A percentile compares a stretch with the other conserved stretches of the same genome.
These are phyloP conservation scores for Hyperopisus bebe DNA, from an alignment of 2,113 vertebrate species.

Conservation along the genomic window DNA sequence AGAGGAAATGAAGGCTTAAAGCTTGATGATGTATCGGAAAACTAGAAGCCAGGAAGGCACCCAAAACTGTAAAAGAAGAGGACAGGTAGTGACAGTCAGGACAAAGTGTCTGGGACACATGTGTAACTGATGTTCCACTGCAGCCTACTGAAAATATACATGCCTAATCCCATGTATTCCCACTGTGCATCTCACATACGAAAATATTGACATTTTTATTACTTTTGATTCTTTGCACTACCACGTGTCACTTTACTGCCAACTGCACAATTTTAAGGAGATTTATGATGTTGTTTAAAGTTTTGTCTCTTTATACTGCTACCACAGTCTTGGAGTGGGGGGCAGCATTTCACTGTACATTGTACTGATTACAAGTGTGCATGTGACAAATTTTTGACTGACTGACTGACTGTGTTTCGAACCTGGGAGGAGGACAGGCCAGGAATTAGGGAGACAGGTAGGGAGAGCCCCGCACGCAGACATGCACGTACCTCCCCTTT, in stretches of 20 bases:
- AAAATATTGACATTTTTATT: not conserved
- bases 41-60: not conserved
- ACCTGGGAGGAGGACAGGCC: not conserved
- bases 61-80: not conserved
- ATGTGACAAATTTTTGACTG: not conserved
- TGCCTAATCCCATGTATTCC: not conserved
- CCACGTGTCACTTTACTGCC: not conserved
- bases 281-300: not conserved
- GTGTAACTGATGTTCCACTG: not conserved
- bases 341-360: not conserved
- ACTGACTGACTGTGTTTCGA: not conserved
- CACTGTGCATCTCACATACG: not conserved
- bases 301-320: not conserved
- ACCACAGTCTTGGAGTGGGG: not conserved
- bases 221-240: not conserved
- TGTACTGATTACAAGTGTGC: not conserved
- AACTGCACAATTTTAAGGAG: not conserved
- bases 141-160: too few species aligned
- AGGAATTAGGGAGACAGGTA: not conserved
- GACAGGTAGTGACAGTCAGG: too few species aligned
- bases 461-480: not conserved
- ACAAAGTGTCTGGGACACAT: not conserved
- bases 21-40: not conserved
- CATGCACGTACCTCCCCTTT: constrained; percentile 83
- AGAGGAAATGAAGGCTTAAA: not conserved